Percentiles rank a stretch among this genome's conserved stretches.
These are phyloP conservation scores for Pica pica DNA, from an alignment of 2,113 vertebrate genomes.

Conservation along the genomic window DNA sequence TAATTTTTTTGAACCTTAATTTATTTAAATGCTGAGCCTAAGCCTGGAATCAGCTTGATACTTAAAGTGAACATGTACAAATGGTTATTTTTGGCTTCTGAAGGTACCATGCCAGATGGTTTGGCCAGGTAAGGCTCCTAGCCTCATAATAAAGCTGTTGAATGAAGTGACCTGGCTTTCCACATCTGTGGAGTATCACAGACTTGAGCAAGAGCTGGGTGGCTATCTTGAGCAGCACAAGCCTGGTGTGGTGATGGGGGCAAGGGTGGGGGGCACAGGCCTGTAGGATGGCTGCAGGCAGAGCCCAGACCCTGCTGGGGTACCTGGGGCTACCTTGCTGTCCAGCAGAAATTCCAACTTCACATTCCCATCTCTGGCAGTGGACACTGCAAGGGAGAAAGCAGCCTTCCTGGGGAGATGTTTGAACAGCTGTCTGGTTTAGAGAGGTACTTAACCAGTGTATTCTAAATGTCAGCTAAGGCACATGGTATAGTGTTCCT, in stretches of 20 bases:
- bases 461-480: not conserved
- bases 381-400: not conserved
- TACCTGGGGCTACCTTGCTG: accelerated
- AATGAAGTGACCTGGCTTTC: not conserved
- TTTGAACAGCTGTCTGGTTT: not conserved
- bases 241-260: not conserved
- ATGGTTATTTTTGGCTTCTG: not conserved
- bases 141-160: not conserved
- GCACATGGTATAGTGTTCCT: not conserved
- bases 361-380: not conserved
- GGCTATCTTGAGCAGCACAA: not conserved
- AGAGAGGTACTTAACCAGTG: not conserved
- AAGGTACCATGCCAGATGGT: not conserved
- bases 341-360: not conserved
- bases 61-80: not conserved
- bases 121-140: not conserved
- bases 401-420: not conserved
- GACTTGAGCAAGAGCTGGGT: not conserved
- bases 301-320: accelerated
- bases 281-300: not conserved
- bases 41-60: not conserved
- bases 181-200: not conserved
- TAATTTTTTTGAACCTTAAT: not conserved
- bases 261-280: not conserved
- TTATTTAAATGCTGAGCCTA: not conserved